Conservation (phyloP, 1,140 invertebrate species). For the Drosophila orosa region DNA sequence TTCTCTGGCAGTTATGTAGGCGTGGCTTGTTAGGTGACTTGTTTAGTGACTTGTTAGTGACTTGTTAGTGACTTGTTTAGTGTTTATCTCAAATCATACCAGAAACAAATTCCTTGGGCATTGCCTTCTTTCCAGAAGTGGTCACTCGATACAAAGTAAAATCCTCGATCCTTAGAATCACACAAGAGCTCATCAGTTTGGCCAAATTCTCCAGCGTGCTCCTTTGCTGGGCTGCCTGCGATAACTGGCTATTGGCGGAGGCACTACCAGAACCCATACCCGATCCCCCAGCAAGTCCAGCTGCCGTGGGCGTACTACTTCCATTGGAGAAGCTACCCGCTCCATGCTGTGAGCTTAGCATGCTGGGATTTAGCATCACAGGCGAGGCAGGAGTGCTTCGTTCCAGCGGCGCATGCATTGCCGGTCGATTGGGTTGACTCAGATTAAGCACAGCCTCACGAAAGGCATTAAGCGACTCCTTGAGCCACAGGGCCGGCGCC, state of each 20-base stretch:
- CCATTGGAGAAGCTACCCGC: slow-evolving; percentile 54
- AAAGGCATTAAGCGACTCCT: slow-evolving; percentile 88
- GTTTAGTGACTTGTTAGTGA: neutral
- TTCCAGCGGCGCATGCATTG: slow-evolving; percentile 86
- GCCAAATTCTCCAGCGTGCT: slow-evolving; percentile 90
- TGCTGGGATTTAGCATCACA: slow-evolving; percentile 66
- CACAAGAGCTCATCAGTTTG: slow-evolving; percentile 96
- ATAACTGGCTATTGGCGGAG: slow-evolving; percentile 73
- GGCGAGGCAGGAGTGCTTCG: slow-evolving; percentile 84
- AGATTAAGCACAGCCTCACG: slow-evolving; percentile 87
- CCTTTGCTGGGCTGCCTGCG: slow-evolving; percentile 86
- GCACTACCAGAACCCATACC: slow-evolving; percentile 49
- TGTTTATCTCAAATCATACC: slow-evolving; percentile 86
- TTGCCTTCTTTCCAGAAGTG: slow-evolving; percentile 88
- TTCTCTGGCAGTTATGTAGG: slow-evolving; percentile 28
- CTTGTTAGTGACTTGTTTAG: no score
- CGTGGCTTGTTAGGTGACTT: slow-evolving; percentile 18
- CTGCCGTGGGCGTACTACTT: slow-evolving; percentile 67
- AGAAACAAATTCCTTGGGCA: slow-evolving; percentile 91
- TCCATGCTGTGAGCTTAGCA: slow-evolving; percentile 52
- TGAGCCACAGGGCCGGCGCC: slow-evolving; percentile 89
- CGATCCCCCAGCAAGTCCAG: slow-evolving; percentile 34
- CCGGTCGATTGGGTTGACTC: slow-evolving; percentile 86
- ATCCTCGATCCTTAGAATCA: slow-evolving; percentile 95
- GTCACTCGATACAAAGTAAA: slow-evolving; percentile 94